Evolutionary conservation across 2,797 vertebrate genomes (phyloP).

Genomic region (Malurus leucopterus): DNA sequence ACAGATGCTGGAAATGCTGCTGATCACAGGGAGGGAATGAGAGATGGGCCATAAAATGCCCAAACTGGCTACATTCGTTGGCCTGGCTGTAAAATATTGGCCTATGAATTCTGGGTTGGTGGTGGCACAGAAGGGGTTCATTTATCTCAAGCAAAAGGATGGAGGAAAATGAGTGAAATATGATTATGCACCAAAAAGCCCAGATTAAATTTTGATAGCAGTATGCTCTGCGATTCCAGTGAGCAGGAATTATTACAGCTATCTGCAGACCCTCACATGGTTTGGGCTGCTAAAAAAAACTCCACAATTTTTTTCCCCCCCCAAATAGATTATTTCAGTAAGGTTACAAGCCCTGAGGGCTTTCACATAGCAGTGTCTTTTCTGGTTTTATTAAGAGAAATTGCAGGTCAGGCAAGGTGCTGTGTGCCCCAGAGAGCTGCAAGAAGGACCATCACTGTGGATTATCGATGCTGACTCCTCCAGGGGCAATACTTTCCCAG

Average conservation of each 20-base stretch:
- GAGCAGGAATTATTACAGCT: conserved; percentile 25
- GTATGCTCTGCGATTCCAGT: background rate
- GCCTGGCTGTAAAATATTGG: conserved; percentile 41
- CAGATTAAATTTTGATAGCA: conserved; percentile 49
- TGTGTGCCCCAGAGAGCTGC: background rate
- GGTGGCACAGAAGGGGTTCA: conserved; percentile 46
- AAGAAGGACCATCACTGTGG: background rate
- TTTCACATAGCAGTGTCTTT: background rate
- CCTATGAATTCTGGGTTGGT: conserved; percentile 34
- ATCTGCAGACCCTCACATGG: background rate
- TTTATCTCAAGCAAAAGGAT: conserved; percentile 47
- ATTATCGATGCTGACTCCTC: background rate
- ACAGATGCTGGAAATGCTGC: background rate
- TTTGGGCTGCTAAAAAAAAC: conserved; percentile 31
- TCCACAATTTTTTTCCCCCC: background rate
- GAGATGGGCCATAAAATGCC: conserved; percentile 36
- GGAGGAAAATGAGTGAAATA: conserved; percentile 55
- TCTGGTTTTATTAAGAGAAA: conserved; percentile 42
- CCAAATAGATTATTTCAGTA: conserved; percentile 7
- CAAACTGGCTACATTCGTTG: background rate
- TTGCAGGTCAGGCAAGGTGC: background rate
- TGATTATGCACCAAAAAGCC: conserved; percentile 35
- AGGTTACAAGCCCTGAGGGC: background rate
- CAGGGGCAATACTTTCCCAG: background rate
- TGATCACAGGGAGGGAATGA: conserved; percentile 15